Conservation (phyloP, 1,140 invertebrate species). For the Brachionus angularis region DNA sequence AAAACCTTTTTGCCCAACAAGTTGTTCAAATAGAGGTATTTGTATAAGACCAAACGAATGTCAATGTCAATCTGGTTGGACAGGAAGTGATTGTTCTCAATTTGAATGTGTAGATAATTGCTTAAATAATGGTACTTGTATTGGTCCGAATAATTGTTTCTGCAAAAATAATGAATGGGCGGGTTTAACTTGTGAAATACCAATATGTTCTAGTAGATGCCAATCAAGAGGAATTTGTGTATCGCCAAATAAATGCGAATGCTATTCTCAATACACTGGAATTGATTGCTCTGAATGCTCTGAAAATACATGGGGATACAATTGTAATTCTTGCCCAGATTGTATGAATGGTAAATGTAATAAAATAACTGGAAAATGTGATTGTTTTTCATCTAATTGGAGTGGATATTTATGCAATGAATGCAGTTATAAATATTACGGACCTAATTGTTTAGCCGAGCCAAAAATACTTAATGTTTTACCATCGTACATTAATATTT, state of each 20-base stretch:
- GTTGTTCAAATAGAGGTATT: not conserved
- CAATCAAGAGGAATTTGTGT: constrained; percentile 13
- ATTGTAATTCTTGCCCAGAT: constrained; percentile 46
- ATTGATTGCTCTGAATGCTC: constrained; percentile 41
- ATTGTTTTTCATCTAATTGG: constrained; percentile 46
- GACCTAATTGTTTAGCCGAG: constrained; percentile 46
- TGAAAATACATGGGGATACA: constrained; percentile 44
- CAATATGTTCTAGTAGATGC: not conserved
- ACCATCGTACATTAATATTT: constrained; percentile 43
- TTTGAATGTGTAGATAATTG: not conserved
- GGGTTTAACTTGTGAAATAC: not conserved
- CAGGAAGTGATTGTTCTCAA: not conserved
- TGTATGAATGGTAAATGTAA: constrained; percentile 45
- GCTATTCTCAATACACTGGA: not conserved
- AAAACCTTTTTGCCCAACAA: not conserved
- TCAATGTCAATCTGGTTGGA: not conserved
- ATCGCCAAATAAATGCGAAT: not conserved
- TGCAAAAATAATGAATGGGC: constrained; percentile 3
- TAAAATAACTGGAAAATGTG: constrained; percentile 44
- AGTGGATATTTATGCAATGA: constrained; percentile 46
- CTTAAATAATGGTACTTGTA: not conserved
- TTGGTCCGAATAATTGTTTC: not conserved
- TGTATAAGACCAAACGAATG: constrained; percentile 12
- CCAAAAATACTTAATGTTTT: constrained; percentile 45
- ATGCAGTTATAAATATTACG: constrained; percentile 47